Evolutionary conservation across 2,888 invertebrate genomes (phyloP).

Genomic region (Calameuta idolon): DNA sequence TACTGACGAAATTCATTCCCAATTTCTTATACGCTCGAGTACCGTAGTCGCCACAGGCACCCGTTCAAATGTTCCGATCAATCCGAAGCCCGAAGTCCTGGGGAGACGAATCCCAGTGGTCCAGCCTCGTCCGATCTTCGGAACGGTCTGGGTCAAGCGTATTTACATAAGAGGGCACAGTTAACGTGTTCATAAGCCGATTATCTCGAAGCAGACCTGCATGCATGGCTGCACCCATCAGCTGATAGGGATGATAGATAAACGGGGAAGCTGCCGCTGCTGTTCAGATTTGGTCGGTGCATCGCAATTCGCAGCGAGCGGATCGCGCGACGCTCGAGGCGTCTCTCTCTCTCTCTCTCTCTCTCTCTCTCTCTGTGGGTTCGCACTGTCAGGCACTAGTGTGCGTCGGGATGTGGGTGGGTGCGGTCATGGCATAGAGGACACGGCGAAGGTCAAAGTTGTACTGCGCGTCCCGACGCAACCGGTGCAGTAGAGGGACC

Average conservation of each 20-base stretch:
- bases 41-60: background rate
- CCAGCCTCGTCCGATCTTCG: background rate
- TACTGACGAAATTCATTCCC: background rate
- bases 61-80: background rate
- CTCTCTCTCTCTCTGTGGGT: background rate
- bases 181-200: slow-evolving; percentile 19
- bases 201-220: slow-evolving; percentile 10
- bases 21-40: background rate
- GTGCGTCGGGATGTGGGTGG: slow-evolving; percentile 36
- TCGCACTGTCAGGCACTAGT: background rate
- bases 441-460: slow-evolving; percentile 50
- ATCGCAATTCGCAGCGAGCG: background rate
- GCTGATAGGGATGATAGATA: background rate
- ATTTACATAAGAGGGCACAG: slow-evolving; percentile 8
- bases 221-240: background rate
- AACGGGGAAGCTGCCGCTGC: background rate
- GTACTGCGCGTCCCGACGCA: slow-evolving; percentile 40
- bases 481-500: slow-evolving; percentile 20
- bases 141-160: background rate
- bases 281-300: background rate
- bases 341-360: background rate
- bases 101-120: background rate
- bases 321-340: background rate
- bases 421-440: slow-evolving; percentile 43
- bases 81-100: background rate